Evolutionary conservation across 2,113 vertebrate genomes (phyloP).

Genomic region (Phyllostomus hastatus): DNA sequence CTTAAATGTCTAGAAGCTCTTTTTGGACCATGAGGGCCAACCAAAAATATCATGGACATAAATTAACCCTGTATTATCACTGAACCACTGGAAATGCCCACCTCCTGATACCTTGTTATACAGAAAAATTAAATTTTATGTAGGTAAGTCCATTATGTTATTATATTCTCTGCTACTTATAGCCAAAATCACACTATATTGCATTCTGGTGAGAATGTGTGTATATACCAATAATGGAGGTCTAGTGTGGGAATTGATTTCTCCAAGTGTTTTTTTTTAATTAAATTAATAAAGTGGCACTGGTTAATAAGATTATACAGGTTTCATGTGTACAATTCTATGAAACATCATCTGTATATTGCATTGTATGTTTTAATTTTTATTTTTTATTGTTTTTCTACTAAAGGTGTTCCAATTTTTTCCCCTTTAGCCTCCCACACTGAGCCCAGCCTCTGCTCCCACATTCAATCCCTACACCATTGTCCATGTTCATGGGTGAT

Average conservation of each 20-base stretch:
- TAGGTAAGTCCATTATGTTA: background rate
- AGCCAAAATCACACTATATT: background rate
- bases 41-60: background rate
- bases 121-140: background rate
- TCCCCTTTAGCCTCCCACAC: too few relatives aligned
- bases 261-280: background rate
- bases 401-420: too few relatives aligned
- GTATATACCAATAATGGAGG: background rate
- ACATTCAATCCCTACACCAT: too few relatives aligned
- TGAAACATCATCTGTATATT: background rate
- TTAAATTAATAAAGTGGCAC: background rate
- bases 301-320: background rate
- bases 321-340: background rate
- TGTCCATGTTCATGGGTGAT: too few relatives aligned
- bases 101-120: background rate
- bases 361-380: background rate
- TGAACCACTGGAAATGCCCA: background rate
- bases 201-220: background rate
- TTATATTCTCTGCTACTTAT: background rate
- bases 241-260: background rate
- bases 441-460: too few relatives aligned
- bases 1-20: background rate
- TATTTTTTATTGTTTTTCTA: too few relatives aligned
- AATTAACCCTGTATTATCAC: background rate
- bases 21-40: background rate